These are phyloP conservation scores for Papilio aristodemus DNA, from an alignment of 1,140 invertebrate species.

Conservation along the genomic window DNA sequence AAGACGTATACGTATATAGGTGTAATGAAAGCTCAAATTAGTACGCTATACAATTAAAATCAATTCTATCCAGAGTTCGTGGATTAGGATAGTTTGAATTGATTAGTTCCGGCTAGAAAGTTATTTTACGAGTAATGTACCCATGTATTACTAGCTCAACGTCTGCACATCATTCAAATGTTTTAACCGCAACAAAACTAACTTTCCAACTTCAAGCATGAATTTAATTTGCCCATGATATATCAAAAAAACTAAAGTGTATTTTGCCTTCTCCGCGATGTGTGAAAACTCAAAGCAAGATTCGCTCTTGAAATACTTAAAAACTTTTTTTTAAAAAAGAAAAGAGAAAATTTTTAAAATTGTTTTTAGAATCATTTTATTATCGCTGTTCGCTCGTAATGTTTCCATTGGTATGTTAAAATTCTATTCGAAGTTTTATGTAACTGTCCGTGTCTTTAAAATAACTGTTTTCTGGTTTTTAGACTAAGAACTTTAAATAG, in stretches of 20 bases:
- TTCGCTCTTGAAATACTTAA: not conserved
- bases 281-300: slow-evolving; percentile 14
- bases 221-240: not conserved
- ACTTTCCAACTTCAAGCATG: not conserved
- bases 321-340: not conserved
- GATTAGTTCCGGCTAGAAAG: not conserved
- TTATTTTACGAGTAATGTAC: too few species aligned
- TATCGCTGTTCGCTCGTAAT: too few species aligned
- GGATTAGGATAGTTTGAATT: not conserved
- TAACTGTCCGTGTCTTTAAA: not conserved
- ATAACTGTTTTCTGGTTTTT: not conserved
- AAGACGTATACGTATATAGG: too few species aligned
- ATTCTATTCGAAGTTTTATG: too few species aligned
- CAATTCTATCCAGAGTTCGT: too few species aligned
- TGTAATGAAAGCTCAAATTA: too few species aligned
- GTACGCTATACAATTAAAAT: not conserved
- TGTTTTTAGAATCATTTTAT: not conserved
- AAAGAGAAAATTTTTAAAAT: not conserved
- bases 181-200: too few species aligned
- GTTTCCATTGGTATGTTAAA: too few species aligned
- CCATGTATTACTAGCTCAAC: too few species aligned
- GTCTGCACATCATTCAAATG: too few species aligned
- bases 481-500: not conserved
- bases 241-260: slow-evolving; percentile 1
- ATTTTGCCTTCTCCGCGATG: not conserved